A percentile compares a stretch with the other conserved stretches of the same genome.
Conservation (phyloP, 2,888 invertebrate species). For the Agriotes lineatus region DNA sequence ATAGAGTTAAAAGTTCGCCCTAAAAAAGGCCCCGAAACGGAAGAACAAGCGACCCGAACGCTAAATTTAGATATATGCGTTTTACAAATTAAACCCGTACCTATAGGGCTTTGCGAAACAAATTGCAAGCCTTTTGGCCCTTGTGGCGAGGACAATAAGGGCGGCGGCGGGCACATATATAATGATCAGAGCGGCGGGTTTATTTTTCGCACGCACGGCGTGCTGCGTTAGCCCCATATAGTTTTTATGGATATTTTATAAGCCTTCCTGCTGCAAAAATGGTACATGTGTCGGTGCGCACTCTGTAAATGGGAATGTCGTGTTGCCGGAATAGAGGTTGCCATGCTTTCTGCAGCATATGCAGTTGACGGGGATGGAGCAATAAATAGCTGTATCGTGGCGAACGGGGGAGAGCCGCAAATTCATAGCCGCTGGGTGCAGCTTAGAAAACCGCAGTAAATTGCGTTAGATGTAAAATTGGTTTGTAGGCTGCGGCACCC, state of each 20-base stretch:
- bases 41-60: constrained; percentile 26
- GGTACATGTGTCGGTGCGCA: constrained; percentile 13
- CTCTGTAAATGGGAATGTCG: background rate
- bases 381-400: too few species aligned
- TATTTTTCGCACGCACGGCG: constrained; percentile 30
- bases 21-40: too few species aligned
- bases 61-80: constrained; percentile 43
- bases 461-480: too few species aligned
- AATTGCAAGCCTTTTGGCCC: constrained; percentile 25
- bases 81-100: constrained; percentile 42
- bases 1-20: background rate
- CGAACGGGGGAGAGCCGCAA: too few species aligned
- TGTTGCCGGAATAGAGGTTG: too few species aligned
- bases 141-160: constrained; percentile 26
- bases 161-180: constrained; percentile 28
- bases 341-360: too few species aligned
- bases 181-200: constrained; percentile 31
- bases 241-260: constrained; percentile 21
- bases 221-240: constrained; percentile 13
- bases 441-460: too few species aligned
- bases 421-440: too few species aligned
- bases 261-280: background rate
- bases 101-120: constrained; percentile 39
- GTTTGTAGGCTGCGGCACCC: too few species aligned
- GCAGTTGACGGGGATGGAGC: too few species aligned